Base-by-base conservation (phyloP, 2,797 vertebrate species). In the Cuculus canorus region DNA sequence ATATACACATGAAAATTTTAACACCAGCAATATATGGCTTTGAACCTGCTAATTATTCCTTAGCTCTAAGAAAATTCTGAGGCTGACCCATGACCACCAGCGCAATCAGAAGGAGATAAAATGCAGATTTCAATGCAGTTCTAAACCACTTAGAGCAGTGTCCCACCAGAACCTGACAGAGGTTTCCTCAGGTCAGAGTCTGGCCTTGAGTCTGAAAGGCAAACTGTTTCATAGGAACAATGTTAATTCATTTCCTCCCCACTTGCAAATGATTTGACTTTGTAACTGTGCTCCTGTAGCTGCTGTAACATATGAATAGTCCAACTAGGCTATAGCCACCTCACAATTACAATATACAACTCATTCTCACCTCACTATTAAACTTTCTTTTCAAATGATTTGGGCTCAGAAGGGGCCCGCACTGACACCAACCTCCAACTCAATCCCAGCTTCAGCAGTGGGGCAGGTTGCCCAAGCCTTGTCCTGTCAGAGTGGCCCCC, bases 81-180 rank as follows among this genome's bases (percentile, higher is more conserved):
- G 48, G 41, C 57, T 86, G 85, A 94, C 57, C 85, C 82, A 94
- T 82, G 90, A 73, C 60, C 75, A 85, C 9, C 28, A 71, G 23
- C 1, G 4, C 57, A 93, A 96, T 86, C 85, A 90, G 82, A 88
- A 87, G 82, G 64, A 88, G 87, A 95, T 94, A 96, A 96, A 93
- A 76, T 32, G n/a, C 53, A 86, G 64, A 69, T 54, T 43, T 75
- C 75, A 75, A 92, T 39, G 56, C 3, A 5, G 61, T 64, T 80
- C 54, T 78, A 92, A 90, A 82, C 11, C 27, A 82, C 56, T 59
- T 30, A 65, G 7, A 84, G 83, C 80, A 86, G 72, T 39, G 17
- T 77, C 61, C 72, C 73, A 70, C n/a, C 47, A 79, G 27, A 81
- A 50, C 21, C 14, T 85, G 41, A 82, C 12, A 64, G 28, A 83